Conservation (phyloP, 92 coral and sea anemone genomes). For the Porites evermanni region DNA sequence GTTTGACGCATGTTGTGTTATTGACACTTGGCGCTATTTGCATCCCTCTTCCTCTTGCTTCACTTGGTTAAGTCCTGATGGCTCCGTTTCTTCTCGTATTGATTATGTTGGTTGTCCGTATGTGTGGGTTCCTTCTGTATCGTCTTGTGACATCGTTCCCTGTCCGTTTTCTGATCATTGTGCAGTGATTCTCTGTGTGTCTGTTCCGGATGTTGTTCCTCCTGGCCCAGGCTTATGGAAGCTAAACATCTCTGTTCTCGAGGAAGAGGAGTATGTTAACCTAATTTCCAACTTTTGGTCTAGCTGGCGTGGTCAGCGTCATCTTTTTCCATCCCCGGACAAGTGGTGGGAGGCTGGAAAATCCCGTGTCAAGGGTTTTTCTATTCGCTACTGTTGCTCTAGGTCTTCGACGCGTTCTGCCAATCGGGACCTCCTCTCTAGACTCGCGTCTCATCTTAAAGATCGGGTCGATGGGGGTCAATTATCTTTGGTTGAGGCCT, state of each 20-base stretch:
- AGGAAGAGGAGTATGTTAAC: constrained; percentile 13
- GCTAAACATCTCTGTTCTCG: not conserved
- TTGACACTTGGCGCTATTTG: constrained; percentile 34
- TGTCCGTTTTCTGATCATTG: constrained; percentile 41
- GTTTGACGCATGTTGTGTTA: not conserved
- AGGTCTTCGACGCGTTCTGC: not conserved
- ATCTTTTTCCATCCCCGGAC: not conserved
- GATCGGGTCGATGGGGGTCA: constrained; percentile 6
- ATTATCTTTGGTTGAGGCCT: not conserved
- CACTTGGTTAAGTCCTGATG: constrained; percentile 50
- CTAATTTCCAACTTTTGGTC: no score
- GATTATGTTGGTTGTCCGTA: constrained; percentile 51
- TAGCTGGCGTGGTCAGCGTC: no score
- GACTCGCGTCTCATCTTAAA: constrained; percentile 4
- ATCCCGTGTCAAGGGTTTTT: not conserved
- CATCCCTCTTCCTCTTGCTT: constrained; percentile 21
- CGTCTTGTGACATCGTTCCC: no score
- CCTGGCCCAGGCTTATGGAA: constrained; percentile 53
- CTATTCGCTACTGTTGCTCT: not conserved
- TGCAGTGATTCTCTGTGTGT: not conserved
- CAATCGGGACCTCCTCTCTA: not conserved
- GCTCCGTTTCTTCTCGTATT: constrained; percentile 49
- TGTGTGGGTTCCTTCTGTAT: constrained; percentile 6
- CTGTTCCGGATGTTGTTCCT: not conserved
- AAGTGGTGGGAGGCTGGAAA: constrained; percentile 64